Percentiles rank a stretch among this genome's conserved stretches.
These are phyloP conservation scores for Pristionchus exspectatus DNA, from an alignment of 2,888 invertebrate genomes.

Conservation along the genomic window DNA sequence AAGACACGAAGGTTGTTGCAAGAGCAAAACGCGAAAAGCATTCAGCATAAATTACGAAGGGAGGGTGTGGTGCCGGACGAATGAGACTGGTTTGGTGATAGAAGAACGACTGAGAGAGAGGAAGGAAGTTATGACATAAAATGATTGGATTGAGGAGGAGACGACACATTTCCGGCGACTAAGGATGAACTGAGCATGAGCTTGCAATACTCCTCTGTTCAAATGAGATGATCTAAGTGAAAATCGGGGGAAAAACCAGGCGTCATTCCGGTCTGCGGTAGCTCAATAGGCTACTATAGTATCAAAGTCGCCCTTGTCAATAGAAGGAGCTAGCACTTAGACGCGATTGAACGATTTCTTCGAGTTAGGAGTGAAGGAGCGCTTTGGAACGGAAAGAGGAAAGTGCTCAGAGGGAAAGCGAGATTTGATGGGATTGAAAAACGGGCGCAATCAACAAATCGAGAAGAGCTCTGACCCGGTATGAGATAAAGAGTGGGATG, in stretches of 20 bases:
- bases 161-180: not conserved
- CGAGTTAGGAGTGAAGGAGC: not conserved
- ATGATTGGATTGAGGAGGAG: conserved; percentile 21
- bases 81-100: conserved; percentile 28
- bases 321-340: conserved; percentile 41
- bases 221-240: not conserved
- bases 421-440: conserved; percentile 42
- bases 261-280: not conserved
- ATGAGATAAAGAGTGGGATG: conserved; percentile 40
- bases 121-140: conserved; percentile 31
- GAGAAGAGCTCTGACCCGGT: not conserved
- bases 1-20: not conserved
- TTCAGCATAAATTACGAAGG: conserved; percentile 28
- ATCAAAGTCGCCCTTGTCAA: conserved; percentile 31
- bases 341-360: conserved; percentile 30
- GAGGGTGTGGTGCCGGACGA: conserved; percentile 15
- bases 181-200: not conserved
- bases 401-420: not conserved
- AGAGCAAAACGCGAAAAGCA: conserved; percentile 2
- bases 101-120: conserved; percentile 45
- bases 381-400: conserved; percentile 15
- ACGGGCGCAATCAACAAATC: conserved; percentile 39
- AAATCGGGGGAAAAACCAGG: not conserved
- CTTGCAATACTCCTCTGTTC: not conserved
- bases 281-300: conserved; percentile 38